Conservation (phyloP, 2,113 vertebrate genomes). For the Piliocolobus tephrosceles region DNA sequence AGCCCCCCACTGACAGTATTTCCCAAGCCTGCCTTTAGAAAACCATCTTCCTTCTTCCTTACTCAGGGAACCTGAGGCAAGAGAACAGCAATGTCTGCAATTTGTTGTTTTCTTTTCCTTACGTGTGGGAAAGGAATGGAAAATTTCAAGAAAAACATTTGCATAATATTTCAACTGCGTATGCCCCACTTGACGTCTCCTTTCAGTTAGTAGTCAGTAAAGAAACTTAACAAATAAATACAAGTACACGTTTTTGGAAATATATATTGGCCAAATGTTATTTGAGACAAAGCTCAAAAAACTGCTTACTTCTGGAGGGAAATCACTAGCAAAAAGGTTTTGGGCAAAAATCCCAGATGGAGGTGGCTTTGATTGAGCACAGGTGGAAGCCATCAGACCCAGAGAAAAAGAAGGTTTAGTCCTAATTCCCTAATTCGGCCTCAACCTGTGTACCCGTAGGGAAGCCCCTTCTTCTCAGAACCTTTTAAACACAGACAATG, state of each 20-base stretch:
- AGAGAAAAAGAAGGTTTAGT: background rate
- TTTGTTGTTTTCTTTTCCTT: background rate
- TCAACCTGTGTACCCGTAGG: background rate
- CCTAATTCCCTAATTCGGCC: background rate
- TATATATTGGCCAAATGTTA: background rate
- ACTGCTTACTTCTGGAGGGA: background rate
- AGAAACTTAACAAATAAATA: slow-evolving; percentile 1
- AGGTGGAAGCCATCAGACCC: background rate
- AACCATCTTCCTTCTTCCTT: background rate
- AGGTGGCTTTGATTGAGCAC: background rate
- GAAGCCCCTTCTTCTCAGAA: background rate
- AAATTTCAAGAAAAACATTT: slow-evolving; percentile 12
- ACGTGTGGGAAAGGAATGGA: background rate
- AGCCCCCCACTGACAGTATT: background rate
- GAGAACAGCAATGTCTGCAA: background rate
- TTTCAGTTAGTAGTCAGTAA: background rate
- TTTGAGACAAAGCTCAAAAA: slow-evolving; percentile 4
- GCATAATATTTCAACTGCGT: background rate
- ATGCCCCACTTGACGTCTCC: background rate
- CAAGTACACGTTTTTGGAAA: slow-evolving; percentile 21
- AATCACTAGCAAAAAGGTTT: background rate
- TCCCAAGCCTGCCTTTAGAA: background rate
- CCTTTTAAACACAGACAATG: background rate
- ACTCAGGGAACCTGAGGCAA: background rate
- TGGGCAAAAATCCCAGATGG: background rate